Percentiles rank a stretch among this genome's conserved stretches.
phyloP scores from a whole-genome alignment of 2,888 invertebrate species.

The Phoronis australis region DNA sequence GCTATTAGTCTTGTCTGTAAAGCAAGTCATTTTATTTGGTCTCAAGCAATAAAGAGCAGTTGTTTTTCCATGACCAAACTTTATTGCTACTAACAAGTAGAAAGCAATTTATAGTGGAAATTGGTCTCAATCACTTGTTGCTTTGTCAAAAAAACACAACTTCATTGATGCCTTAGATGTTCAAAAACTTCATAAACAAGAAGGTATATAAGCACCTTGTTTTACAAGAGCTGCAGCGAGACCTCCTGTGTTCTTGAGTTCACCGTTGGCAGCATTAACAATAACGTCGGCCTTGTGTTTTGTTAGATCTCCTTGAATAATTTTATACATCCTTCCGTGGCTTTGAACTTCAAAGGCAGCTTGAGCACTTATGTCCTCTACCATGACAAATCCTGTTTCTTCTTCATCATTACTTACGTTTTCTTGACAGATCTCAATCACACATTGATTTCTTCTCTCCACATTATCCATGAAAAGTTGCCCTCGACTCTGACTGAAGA shows the following conservation, averaged over 20 bases:
- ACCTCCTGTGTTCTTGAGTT: slow-evolving; percentile 27
- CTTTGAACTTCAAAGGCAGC: slow-evolving; percentile 8
- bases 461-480: neutral
- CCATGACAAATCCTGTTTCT: neutral
- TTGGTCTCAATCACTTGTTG: too few species aligned
- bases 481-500: neutral
- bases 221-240: slow-evolving; percentile 23
- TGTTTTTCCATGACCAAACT: too few species aligned
- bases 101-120: too few species aligned
- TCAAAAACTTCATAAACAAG: neutral
- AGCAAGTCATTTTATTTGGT: too few species aligned
- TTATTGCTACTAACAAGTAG: too few species aligned
- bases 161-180: neutral
- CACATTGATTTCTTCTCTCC: neutral
- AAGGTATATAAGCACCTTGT: slow-evolving; percentile 19
- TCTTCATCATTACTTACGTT: neutral
- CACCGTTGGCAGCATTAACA: slow-evolving; percentile 31
- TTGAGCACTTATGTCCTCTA: too few species aligned
- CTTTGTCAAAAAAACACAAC: neutral
- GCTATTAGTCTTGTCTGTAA: too few species aligned
- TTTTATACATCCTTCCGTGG: slow-evolving; percentile 12
- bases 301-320: slow-evolving; percentile 23
- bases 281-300: slow-evolving; percentile 22
- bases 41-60: too few species aligned
- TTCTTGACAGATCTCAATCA: neutral